Evolutionary conservation across 1,140 invertebrate species (phyloP).

Genomic region (Heliconius himera): DNA sequence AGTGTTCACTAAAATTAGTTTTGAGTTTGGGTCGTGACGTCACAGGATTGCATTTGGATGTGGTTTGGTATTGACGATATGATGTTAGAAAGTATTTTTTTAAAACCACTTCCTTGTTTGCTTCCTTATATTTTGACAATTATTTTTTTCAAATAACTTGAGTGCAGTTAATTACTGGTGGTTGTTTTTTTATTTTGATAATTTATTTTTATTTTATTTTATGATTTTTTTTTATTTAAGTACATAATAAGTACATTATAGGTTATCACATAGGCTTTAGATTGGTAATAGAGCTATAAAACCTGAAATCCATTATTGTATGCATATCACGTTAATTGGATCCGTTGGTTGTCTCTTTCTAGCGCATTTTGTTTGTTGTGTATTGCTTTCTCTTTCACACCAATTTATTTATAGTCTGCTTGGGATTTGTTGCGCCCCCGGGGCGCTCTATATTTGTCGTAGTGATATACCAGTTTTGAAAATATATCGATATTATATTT

Average conservation of each 20-base stretch:
- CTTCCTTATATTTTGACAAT: background rate
- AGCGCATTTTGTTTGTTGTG: conserved; percentile 32
- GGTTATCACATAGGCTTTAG: conserved; percentile 17
- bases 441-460: conserved; percentile 65
- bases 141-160: background rate
- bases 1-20: conserved; percentile 43
- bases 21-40: conserved; percentile 48
- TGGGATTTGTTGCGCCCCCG: conserved; percentile 62
- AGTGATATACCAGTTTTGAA: conserved; percentile 51
- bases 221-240: conserved; percentile 8
- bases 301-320: conserved; percentile 29
- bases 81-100: conserved; percentile 12
- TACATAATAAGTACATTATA: background rate
- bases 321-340: conserved; percentile 35
- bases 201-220: conserved; percentile 18
- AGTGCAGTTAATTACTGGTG: background rate
- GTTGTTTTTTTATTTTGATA: background rate
- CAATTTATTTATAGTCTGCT: conserved; percentile 69
- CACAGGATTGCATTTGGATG: conserved; percentile 41
- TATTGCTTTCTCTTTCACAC: conserved; percentile 48
- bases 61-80: conserved; percentile 30
- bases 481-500: conserved; percentile 40
- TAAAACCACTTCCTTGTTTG: background rate
- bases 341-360: conserved; percentile 47
- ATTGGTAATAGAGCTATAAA: conserved; percentile 32